Base-by-base conservation (phyloP, 2,797 vertebrate genomes). In the Chelmon rostratus region DNA sequence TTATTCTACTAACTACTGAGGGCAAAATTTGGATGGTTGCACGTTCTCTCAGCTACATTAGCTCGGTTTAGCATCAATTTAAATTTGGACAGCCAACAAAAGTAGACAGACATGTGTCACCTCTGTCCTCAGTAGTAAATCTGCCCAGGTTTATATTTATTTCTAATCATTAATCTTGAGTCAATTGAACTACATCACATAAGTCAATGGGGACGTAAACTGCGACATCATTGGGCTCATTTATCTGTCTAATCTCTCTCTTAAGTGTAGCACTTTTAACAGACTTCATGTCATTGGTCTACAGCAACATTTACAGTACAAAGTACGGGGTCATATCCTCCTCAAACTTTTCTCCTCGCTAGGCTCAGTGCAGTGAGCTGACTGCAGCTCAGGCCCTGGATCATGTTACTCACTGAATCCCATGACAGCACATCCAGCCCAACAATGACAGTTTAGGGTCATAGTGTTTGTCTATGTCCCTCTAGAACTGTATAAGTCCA, bases 361-460 rank as follows among this genome's bases (percentile, higher is more conserved):
- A 50, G 49, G 40, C 64, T 54, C 40, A 56, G 63, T 28, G 53
- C 46, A 56, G 16, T 8, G 31, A 64, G 21, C 86, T 92, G 90
- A 90, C 90, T 74, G 94, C 94, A 95, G 94, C 94, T 96, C 95
- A 94, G 88, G 90, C 78, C 76, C 62, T 73, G 46, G 81, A 83
- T 89, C 83, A 68, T 76, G 76, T 82, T 78, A 56, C 35, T 76
- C 78, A 58, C 58, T 74, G 69, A 72, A 47, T 73, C 70, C 81
- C 57, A 35, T 85, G 91, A 86, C 86, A 84, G 84, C 82, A 77
- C 79, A 68, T 88, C 82, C 72, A 65, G 73, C 62, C 71, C 74
- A 59, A 86, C 75, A 69, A 84, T 87, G 91, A 94, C 89, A 92
- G 86, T 94, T 94, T 93, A 86, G 89, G 91, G 87, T 93, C 88